A percentile compares a stretch with the other conserved stretches of the same genome.
Evolutionary conservation across 1,140 invertebrate species (phyloP).

Genomic region (Drosophila neocordata): DNA sequence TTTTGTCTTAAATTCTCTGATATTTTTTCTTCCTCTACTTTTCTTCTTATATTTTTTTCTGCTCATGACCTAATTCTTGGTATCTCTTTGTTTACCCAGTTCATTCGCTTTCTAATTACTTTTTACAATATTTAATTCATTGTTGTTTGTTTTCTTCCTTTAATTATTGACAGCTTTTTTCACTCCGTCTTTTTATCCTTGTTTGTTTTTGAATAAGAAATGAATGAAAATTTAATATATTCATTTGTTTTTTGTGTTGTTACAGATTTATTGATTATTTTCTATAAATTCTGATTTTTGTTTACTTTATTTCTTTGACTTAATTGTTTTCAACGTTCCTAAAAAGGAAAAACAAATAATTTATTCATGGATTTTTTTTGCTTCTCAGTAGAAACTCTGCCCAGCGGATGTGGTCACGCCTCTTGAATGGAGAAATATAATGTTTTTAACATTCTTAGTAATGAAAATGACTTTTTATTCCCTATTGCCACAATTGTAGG

Average conservation of each 20-base stretch:
- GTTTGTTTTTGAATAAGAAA: neutral
- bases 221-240: neutral
- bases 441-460: slow-evolving; percentile 4
- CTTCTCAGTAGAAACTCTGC: neutral
- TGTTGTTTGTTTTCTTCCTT: too few species aligned
- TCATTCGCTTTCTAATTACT: too few species aligned
- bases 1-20: too few species aligned
- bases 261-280: neutral
- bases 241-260: neutral
- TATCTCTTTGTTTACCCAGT: too few species aligned
- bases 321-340: neutral
- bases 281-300: neutral
- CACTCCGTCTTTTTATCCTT: too few species aligned
- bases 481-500: slow-evolving; percentile 5
- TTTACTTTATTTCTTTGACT: neutral
- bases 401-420: slow-evolving; percentile 5
- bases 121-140: too few species aligned
- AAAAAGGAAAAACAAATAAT: neutral
- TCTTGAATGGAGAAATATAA: neutral
- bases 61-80: too few species aligned
- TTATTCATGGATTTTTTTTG: neutral
- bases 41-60: too few species aligned
- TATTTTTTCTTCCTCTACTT: too few species aligned
- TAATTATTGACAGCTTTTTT: too few species aligned
- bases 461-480: slow-evolving; percentile 9